phyloP scores from a whole-genome alignment of 1,140 invertebrate genomes.

The Rhyacophila brunnea region DNA sequence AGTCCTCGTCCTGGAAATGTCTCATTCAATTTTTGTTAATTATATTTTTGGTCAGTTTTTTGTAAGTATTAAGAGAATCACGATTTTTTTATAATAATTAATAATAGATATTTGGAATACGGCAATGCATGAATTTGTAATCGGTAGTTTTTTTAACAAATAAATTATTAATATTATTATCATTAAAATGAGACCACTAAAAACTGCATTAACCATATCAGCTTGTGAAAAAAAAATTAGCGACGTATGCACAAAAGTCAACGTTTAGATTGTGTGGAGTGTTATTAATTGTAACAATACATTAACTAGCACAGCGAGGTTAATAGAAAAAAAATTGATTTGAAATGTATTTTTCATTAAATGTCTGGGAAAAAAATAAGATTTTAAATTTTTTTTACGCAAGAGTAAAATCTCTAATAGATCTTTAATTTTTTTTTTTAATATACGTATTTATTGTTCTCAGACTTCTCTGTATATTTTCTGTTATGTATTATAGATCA shows the following conservation, averaged over 20 bases:
- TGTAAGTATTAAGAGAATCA: background rate
- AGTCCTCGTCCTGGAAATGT: background rate
- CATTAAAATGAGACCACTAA: constrained; percentile 23
- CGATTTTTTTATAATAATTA: background rate
- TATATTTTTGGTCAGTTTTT: no score
- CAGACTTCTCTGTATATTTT: constrained; percentile 12
- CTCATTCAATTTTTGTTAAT: background rate
- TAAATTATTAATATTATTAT: constrained; percentile 9
- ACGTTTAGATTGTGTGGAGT: constrained; percentile 29
- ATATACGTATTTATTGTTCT: constrained; percentile 13
- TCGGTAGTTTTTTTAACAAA: constrained; percentile 3
- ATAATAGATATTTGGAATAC: background rate
- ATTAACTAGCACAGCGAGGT: no score
- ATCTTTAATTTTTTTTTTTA: no score
- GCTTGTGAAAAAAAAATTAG: constrained; percentile 30
- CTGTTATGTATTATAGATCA: constrained; percentile 5
- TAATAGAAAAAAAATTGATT: no score
- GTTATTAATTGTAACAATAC: background rate
- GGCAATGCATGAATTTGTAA: background rate
- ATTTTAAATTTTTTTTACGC: no score
- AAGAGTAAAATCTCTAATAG: no score
- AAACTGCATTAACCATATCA: constrained; percentile 32
- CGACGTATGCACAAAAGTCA: constrained; percentile 27
- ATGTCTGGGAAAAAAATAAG: background rate
- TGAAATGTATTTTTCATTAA: no score